These are phyloP conservation scores for Tetraneura akinire DNA, from an alignment of 1,140 invertebrate genomes.

Conservation along the genomic window DNA sequence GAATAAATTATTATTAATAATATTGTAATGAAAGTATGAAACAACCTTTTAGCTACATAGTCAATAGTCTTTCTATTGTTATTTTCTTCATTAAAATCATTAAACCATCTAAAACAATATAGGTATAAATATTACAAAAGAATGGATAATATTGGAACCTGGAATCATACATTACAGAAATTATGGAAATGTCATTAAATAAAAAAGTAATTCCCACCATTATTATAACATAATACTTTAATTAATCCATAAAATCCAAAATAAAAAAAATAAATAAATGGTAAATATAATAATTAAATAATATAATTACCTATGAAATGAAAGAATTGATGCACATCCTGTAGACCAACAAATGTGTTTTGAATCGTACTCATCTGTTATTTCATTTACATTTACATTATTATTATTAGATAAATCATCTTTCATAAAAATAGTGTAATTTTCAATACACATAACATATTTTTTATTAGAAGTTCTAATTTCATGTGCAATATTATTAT, in stretches of 20 bases:
- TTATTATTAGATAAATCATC: conserved; percentile 57
- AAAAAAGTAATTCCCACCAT: not conserved
- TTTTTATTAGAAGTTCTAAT: conserved; percentile 60
- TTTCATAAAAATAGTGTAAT: conserved; percentile 60
- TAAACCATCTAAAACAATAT: conserved; percentile 41
- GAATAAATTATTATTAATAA: too few species aligned
- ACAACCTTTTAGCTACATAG: conserved; percentile 22
- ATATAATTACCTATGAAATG: conserved; percentile 65
- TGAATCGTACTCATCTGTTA: conserved; percentile 57
- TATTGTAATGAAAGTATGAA: conserved; percentile 56
- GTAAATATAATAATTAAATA: conserved; percentile 46
- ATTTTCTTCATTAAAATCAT: conserved; percentile 31
- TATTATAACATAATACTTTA: not conserved
- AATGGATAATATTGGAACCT: too few species aligned
- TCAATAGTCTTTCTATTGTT: not conserved
- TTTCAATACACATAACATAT: conserved; percentile 61
- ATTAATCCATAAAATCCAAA: conserved; percentile 31
- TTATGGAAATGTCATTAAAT: too few species aligned
- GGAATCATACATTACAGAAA: too few species aligned
- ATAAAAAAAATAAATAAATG: too few species aligned
- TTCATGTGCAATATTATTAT: conserved; percentile 57
- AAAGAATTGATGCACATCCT: conserved; percentile 69
- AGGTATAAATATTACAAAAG: too few species aligned
- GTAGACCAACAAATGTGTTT: conserved; percentile 62
- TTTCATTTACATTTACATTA: conserved; percentile 60